Evolutionary conservation across 2,888 invertebrate genomes (phyloP), one percentile per base, ranked within the genome.

Genomic region (Norana najaformis): DNA sequence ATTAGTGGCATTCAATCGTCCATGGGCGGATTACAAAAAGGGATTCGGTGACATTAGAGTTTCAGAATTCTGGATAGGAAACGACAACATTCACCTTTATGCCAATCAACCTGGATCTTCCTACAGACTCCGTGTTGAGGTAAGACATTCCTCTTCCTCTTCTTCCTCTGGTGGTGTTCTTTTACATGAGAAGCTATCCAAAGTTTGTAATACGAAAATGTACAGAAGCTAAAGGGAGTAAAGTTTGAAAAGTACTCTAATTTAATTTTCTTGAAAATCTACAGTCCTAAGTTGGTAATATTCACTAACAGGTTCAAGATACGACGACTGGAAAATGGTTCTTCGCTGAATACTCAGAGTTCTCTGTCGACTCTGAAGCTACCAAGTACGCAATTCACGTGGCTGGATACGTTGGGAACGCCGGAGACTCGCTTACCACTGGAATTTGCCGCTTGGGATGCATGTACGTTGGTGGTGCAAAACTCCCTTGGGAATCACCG

Each of bases 291-390:
- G 69, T n/a, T n/a, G n/a, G n/a, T n/a, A n/a, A n/a, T n/a, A n/a
- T n/a, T n/a, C n/a, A n/a, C n/a, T n/a, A n/a, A n/a, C n/a, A n/a
- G n/a, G n/a, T n/a, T n/a, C n/a, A n/a, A n/a, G n/a, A n/a, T 69
- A n/a, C 11, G 8, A 69, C 69, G 30, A 69, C 6, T 69, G 69
- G n/a, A 30, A 69, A 69, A n/a, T 88, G 88, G 69, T 69, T 38
- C 37, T 90, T 39, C 18, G 90, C 41, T 30, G 90, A 90, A 88
- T 90, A 90, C 82, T 69, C 30, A 16, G 37, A n/a, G 30, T 90
- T 90, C 53, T 37, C 36, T 34, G 30, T 90, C 20, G 69, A 30
- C 37, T n/a, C 88, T 23, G 90, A 90, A 88, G 23, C 88, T 16
- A 88, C 16, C 20, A 8, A 47, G 1, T 90, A 88, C 88, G 39